Conservation (phyloP, 2,113 vertebrate species). For the Cinclus mexicanus region DNA sequence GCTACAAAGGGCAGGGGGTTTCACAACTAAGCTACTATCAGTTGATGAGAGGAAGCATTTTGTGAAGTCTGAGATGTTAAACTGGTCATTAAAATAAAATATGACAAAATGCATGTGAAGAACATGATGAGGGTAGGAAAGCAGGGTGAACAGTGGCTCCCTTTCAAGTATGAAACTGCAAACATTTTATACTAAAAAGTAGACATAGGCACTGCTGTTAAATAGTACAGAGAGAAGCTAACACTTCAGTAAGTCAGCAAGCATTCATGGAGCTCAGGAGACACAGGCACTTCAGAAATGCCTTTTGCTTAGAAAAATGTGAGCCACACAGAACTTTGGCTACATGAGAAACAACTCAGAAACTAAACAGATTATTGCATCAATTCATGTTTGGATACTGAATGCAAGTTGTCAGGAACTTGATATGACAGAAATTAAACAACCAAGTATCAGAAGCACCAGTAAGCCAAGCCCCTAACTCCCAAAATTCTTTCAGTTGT, state of each 20-base stretch:
- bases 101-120: neutral
- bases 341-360: neutral
- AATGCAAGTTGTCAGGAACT: neutral
- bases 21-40: neutral
- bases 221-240: neutral
- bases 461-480: neutral
- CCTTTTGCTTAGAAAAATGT: neutral
- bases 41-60: neutral
- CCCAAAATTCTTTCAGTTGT: neutral
- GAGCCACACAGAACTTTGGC: neutral
- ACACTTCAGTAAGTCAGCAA: neutral
- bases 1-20: neutral
- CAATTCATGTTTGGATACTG: neutral
- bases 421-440: neutral
- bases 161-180: neutral
- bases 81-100: neutral
- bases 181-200: neutral
- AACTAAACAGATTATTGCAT: neutral
- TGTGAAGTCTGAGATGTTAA: neutral
- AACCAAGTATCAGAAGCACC: neutral
- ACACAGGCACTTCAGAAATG: neutral
- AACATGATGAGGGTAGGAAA: neutral
- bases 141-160: neutral
- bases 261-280: neutral
- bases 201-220: neutral